Evolutionary conservation across 2,888 invertebrate genomes (phyloP), one percentile per base, ranked within the genome.

Genomic region (Malachius bipustulatus): DNA sequence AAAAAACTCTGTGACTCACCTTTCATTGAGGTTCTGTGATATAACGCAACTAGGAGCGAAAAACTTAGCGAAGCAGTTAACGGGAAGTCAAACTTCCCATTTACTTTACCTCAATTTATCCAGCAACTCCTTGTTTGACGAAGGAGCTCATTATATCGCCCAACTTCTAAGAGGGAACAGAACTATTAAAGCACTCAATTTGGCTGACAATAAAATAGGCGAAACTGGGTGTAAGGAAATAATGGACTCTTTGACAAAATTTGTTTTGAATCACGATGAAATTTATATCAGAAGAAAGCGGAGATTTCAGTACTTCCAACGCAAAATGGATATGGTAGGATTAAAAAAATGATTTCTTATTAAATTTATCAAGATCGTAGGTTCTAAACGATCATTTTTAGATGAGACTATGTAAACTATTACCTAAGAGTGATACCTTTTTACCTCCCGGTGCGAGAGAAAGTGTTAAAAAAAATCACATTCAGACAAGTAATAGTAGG

Each of bases 51-150:
- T 33, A 11, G 57, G 56, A 2, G 27, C 48, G 2, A 41, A 47
- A 27, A 52, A 47, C 35, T 52, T 61, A 11, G 42, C 51, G 1
- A 35, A 42, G 2, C 47, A 52, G 45, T 42, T 63, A 16, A 41
- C 45, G 13, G 34, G 26, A 16, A 33, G 26, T 8, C 42, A 52
- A 24, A 41, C 26, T 4, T 45, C 43, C 9, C 37, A 43, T 2
- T 38, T 52, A 2, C 39, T 64, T 3, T 50, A 48, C 15, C 39
- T 65, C 15, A 59, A 62, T 46, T 36, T 65, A 27, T 51, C 60
- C 1, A 55, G 59, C 35, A 64, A 65, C 44, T 43, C 42, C 19
- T 47, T 63, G 15, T 51, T 51, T 10, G 56, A 59, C 29, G 42
- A 41, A 8, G 64, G 62, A 2, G 51, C 50, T 3, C 16, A 16